A percentile compares a stretch with the other conserved stretches of the same genome.
Conservation (phyloP, 1,140 invertebrate species). For the Limonius californicus region DNA sequence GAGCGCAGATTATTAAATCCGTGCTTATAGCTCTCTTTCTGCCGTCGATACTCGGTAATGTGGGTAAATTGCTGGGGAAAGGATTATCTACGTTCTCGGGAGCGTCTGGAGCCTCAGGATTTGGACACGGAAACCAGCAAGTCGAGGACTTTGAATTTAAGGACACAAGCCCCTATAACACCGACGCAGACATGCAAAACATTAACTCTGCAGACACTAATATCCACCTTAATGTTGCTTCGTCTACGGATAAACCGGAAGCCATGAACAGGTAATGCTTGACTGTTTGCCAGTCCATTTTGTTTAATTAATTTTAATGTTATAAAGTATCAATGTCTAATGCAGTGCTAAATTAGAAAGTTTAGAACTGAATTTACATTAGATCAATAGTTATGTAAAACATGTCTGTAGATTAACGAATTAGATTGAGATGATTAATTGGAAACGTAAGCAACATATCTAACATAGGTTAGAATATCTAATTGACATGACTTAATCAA, state of each 20-base stretch:
- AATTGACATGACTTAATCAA: no score
- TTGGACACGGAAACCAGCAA: slow-evolving; percentile 24
- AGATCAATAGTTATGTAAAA: no score
- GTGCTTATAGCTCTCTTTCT: slow-evolving; percentile 75
- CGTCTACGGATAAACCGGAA: slow-evolving; percentile 30
- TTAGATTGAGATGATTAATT: no score
- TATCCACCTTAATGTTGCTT: slow-evolving; percentile 25
- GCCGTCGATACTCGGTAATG: slow-evolving; percentile 73
- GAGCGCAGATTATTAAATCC: slow-evolving; percentile 74
- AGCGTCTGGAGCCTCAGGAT: slow-evolving; percentile 49
- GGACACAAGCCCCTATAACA: slow-evolving; percentile 48
- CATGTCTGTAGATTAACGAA: no score
- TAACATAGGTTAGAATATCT: no score
- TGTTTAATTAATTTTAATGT: no score
- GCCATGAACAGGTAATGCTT: slow-evolving; percentile 30
- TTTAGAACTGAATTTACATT: no score
- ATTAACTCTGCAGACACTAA: slow-evolving; percentile 21
- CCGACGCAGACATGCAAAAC: slow-evolving; percentile 29
- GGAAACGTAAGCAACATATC: no score
- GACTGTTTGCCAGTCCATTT: no score
- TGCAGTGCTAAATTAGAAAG: no score
- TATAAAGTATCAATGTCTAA: no score
- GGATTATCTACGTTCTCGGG: slow-evolving; percentile 52
- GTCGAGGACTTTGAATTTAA: slow-evolving; percentile 66
- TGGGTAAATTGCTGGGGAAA: slow-evolving; percentile 78